phyloP scores from a whole-genome alignment of 2,888 invertebrate genomes.

The Buathra laborator region DNA sequence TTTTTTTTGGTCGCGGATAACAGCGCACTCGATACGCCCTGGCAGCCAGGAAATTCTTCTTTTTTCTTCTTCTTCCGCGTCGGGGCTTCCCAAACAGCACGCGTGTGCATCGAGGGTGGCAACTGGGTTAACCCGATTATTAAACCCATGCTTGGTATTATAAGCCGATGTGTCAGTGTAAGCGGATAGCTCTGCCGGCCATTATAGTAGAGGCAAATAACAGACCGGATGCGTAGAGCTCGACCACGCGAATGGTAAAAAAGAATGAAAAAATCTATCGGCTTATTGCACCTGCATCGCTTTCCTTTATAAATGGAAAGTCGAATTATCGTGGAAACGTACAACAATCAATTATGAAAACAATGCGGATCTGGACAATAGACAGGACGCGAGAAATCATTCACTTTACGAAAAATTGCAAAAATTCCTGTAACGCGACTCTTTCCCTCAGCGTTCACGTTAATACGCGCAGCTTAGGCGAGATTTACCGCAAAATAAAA shows the following conservation, averaged over 20 bases:
- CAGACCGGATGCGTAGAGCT: conserved; percentile 56
- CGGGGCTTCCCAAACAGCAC: conserved; percentile 72
- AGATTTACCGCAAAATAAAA: conserved; percentile 6
- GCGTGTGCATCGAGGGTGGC: conserved; percentile 67
- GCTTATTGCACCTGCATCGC: conserved; percentile 51
- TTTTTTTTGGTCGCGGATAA: conserved; percentile 29
- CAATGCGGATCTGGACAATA: no score
- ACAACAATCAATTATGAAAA: no score
- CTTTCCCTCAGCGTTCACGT: neutral
- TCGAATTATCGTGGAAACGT: neutral
- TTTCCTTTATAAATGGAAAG: conserved; percentile 9
- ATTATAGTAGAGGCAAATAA: conserved; percentile 35
- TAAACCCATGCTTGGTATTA: conserved; percentile 69
- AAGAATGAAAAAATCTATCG: conserved; percentile 30
- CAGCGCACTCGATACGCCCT: conserved; percentile 41
- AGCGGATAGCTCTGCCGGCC: conserved; percentile 49
- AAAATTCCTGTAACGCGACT: neutral
- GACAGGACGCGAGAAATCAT: no score
- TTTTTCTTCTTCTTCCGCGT: conserved; percentile 58
- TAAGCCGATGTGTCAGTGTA: conserved; percentile 53
- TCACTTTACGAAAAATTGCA: neutral
- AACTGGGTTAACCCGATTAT: conserved; percentile 77
- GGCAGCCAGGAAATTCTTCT: conserved; percentile 41
- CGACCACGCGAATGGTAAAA: neutral
- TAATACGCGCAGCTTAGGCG: neutral